phyloP scores from a whole-genome alignment of 1,140 invertebrate genomes.

The Watersipora subatra region DNA sequence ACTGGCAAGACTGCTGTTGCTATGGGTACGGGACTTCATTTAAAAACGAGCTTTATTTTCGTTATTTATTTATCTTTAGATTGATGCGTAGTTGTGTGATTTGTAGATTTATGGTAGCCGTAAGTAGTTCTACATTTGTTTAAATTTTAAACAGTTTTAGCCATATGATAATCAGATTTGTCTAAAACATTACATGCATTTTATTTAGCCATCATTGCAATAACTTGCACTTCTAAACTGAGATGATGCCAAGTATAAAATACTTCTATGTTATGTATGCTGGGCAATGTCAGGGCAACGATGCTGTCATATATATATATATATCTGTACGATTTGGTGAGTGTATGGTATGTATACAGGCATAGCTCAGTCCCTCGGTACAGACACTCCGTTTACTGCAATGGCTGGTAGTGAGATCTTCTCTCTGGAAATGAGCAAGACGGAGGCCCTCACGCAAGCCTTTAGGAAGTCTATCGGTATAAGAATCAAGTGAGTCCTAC shows the following conservation, averaged over 20 bases:
- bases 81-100: background rate
- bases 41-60: background rate
- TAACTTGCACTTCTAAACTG: too few species aligned
- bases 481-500: conserved; percentile 75
- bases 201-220: too few species aligned
- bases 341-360: too few species aligned
- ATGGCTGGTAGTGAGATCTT: conserved; percentile 98
- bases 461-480: conserved; percentile 95
- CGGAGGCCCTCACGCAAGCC: conserved; percentile 91
- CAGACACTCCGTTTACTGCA: conserved; percentile 91
- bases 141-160: too few species aligned
- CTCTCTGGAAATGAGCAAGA: conserved; percentile 97
- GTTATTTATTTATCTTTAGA: background rate
- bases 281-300: too few species aligned
- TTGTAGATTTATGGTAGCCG: conserved; percentile 23
- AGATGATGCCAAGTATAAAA: too few species aligned
- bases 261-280: too few species aligned
- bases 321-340: too few species aligned
- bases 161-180: too few species aligned
- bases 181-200: too few species aligned
- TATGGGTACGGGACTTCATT: conserved; percentile 49
- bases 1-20: conserved; percentile 96
- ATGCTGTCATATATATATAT: too few species aligned
- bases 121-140: too few species aligned
- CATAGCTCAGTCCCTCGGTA: conserved; percentile 80